Evolutionary conservation across 1,140 invertebrate genomes (phyloP), one percentile per base, ranked within the genome.

Genomic region (Paramacrobiotus metropolitanus): DNA sequence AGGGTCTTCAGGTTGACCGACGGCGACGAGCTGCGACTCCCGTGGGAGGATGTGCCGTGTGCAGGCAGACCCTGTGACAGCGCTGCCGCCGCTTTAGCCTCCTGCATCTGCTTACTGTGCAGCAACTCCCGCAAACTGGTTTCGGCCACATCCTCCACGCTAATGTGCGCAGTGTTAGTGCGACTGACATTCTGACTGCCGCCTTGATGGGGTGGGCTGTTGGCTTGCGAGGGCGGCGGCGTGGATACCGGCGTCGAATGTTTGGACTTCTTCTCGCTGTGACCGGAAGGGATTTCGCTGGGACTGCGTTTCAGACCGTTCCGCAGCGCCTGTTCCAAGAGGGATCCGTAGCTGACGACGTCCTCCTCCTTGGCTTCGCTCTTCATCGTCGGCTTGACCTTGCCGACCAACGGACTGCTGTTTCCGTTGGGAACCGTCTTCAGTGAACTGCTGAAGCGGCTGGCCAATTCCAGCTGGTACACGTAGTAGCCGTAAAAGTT

Each of bases 401-500:
- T 40, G 9, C 34, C 34, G n/a, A 40, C n/a, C 34, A 40, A n/a
- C 34, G 34, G 34, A 9, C 9, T 9, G n/a, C 34, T 40, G 9
- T 9, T n/a, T 9, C 34, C 34, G 34, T 40, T 40, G 9, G 9
- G 9, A 9, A n/a, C 9, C 34, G 34, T 9, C 9, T n/a, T 40
- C 34, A 9, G 9, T 9, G 9, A 9, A n/a, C 34, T 40, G 48
- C 4, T 55, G 24, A 18, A 24, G 15, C 48, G 48, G 24, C 48
- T 55, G 48, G 48, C 48, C 15, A 55, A 24, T 24, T 55, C 48
- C 48, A 55, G 15, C 48, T 55, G 48, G 24, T 55, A 55, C 9
- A 55, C 48, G 24, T 55, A 55, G 48, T 55, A 55, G 15, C 48
- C 48, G 48, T 55, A 55, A 28, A 55, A 55, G 48, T 55, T 55